These are phyloP conservation scores for Xenus cinereus DNA, from an alignment of 2,113 vertebrate species.

Conservation along the genomic window DNA sequence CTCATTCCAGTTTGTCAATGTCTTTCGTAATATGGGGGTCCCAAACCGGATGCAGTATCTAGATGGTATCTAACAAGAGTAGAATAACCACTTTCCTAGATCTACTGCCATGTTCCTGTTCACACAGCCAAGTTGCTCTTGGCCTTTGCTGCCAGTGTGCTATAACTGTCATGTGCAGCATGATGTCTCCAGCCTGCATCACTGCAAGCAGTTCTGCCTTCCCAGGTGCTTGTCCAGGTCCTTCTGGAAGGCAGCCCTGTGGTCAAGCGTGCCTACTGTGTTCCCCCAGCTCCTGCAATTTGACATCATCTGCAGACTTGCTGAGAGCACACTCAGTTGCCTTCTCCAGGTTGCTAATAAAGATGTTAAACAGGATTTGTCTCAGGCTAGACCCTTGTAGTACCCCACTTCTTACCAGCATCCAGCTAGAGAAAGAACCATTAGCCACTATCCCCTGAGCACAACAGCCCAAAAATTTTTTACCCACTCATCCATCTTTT, in stretches of 20 bases:
- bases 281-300: fast-evolving
- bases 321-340: neutral
- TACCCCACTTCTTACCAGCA: neutral
- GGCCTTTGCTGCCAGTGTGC: neutral
- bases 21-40: neutral
- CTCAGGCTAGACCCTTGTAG: neutral
- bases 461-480: neutral
- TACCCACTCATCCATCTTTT: neutral
- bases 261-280: neutral
- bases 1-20: neutral
- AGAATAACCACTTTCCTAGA: neutral
- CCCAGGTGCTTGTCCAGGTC: neutral
- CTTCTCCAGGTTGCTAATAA: neutral
- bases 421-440: neutral
- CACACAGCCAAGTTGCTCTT: neutral
- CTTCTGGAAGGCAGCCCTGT: neutral
- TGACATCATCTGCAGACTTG: neutral
- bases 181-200: neutral
- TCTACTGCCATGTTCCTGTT: neutral
- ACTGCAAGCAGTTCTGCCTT: neutral
- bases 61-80: neutral
- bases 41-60: neutral
- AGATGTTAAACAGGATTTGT: neutral
- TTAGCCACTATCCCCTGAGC: neutral
- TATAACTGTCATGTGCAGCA: neutral